Conservation (phyloP, 1,140 invertebrate species). For the Asobara japonica region DNA sequence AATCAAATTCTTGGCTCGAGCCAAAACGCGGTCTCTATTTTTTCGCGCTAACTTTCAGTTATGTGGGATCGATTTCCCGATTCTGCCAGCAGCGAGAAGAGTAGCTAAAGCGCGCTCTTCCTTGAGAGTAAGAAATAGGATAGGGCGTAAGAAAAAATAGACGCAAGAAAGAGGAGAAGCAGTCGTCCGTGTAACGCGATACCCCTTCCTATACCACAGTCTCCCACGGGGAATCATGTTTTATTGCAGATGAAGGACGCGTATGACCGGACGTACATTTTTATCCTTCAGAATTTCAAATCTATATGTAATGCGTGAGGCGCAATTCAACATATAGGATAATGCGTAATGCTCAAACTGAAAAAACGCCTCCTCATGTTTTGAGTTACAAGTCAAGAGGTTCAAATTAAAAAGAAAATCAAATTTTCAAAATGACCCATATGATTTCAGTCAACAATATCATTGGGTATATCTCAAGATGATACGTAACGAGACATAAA, state of each 20-base stretch:
- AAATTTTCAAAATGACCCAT: too few species aligned
- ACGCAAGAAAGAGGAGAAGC: conserved; percentile 10
- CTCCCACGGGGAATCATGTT: conserved; percentile 36
- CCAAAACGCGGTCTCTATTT: background rate
- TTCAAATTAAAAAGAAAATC: too few species aligned
- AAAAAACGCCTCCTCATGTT: too few species aligned
- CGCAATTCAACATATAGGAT: conserved; percentile 21
- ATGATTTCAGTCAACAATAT: too few species aligned
- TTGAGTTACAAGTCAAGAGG: too few species aligned
- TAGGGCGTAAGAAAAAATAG: background rate
- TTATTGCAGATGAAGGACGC: conserved; percentile 39
- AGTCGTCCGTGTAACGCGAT: conserved; percentile 28
- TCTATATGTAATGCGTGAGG: background rate
- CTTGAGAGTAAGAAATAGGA: background rate
- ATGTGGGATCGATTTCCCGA: conserved; percentile 15
- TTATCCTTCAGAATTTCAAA: conserved; percentile 3
- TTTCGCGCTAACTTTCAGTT: background rate
- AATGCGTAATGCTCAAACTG: too few species aligned
- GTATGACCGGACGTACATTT: conserved; percentile 1
- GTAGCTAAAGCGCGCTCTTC: conserved; percentile 21
- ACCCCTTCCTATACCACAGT: conserved; percentile 1
- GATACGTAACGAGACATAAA: too few species aligned
- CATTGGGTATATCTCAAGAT: too few species aligned
- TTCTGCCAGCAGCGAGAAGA: conserved; percentile 6
- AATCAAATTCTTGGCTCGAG: conserved; percentile 19